Conservation (phyloP, 2,888 invertebrate genomes). For the Harpalus rufipes region DNA sequence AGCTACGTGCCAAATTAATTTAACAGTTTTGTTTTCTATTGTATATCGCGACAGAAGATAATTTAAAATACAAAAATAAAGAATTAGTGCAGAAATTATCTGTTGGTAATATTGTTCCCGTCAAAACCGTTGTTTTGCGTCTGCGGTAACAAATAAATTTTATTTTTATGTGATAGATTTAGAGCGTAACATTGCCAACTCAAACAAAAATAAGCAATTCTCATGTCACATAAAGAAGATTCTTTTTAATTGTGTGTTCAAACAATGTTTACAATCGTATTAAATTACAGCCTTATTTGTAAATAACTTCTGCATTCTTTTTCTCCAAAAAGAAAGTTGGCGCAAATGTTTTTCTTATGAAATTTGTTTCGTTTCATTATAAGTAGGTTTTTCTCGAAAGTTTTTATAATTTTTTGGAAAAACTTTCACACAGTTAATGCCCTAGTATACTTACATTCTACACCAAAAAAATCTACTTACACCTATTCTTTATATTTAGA, state of each 20-base stretch:
- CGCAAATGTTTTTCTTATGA: too few relatives aligned
- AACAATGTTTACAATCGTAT: slow-evolving; percentile 22
- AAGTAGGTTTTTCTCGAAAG: too few relatives aligned
- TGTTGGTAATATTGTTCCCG: slow-evolving; percentile 46
- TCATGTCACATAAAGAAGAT: slow-evolving; percentile 37
- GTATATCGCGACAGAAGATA: slow-evolving; percentile 11
- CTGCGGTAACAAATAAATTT: slow-evolving; percentile 50
- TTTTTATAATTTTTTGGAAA: too few relatives aligned
- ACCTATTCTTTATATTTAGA: too few relatives aligned
- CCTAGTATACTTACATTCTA: too few relatives aligned
- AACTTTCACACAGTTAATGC: too few relatives aligned
- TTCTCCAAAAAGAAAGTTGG: too few relatives aligned
- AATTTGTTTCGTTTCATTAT: too few relatives aligned
- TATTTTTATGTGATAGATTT: slow-evolving; percentile 58
- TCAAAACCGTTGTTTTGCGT: slow-evolving; percentile 53
- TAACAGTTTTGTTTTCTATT: slow-evolving; percentile 28
- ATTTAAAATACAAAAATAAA: slow-evolving; percentile 34
- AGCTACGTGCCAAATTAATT: slow-evolving; percentile 21
- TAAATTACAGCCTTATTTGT: neutral
- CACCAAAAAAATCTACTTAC: too few relatives aligned
- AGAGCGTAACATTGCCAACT: slow-evolving; percentile 42
- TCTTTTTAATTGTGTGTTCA: slow-evolving; percentile 54
- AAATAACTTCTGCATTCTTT: neutral
- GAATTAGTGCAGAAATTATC: slow-evolving; percentile 45
- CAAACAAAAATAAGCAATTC: slow-evolving; percentile 54